These are phyloP conservation scores for Lathronympha strigana DNA, from an alignment of 2,888 invertebrate genomes.

Conservation along the genomic window DNA sequence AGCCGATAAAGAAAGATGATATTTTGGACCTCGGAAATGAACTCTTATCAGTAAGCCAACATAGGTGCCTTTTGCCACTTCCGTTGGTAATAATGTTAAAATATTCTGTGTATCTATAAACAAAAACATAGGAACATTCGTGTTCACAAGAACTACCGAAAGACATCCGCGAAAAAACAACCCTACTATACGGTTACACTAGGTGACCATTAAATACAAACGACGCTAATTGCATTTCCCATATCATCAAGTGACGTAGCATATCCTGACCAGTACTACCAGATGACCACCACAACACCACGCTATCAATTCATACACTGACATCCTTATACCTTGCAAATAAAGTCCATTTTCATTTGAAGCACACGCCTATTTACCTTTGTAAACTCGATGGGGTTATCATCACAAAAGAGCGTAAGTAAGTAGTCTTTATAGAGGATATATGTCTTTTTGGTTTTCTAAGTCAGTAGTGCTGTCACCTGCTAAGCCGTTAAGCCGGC, in stretches of 20 bases:
- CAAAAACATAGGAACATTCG: no score
- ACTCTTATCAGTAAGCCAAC: no score
- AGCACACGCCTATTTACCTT: not conserved
- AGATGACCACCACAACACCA: conserved; percentile 3
- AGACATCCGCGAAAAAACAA: not conserved
- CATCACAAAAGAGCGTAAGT: not conserved
- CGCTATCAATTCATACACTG: not conserved
- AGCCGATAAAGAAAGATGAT: no score
- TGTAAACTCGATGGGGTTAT: not conserved
- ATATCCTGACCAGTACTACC: conserved; percentile 49
- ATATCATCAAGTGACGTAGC: conserved; percentile 56
- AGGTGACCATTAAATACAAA: conserved; percentile 12
- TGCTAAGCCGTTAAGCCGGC: conserved; percentile 71
- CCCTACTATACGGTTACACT: conserved; percentile 7
- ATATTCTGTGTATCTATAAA: no score
- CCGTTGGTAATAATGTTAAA: no score
- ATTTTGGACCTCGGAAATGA: no score
- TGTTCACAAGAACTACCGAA: not conserved
- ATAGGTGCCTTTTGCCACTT: no score
- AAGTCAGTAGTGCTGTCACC: conserved; percentile 54
- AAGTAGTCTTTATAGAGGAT: not conserved
- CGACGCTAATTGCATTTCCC: conserved; percentile 26
- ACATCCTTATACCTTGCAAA: not conserved
- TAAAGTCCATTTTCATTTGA: not conserved
- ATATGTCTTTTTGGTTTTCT: not conserved